These are phyloP conservation scores for Galaxias olidus DNA, from an alignment of 2,797 vertebrate genomes.

Conservation along the genomic window DNA sequence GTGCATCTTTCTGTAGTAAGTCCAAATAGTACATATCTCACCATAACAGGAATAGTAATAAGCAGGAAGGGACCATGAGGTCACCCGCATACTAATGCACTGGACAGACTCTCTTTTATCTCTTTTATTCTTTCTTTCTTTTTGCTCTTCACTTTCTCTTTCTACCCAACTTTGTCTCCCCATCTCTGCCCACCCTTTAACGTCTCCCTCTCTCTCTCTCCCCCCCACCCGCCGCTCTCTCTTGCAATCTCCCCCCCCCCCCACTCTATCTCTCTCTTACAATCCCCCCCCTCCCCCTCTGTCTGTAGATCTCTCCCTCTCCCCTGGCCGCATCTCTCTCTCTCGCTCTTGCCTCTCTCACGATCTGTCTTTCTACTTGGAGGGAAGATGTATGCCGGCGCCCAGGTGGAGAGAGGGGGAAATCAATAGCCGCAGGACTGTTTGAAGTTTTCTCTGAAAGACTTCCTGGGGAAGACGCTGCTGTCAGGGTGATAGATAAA, in stretches of 20 bases:
- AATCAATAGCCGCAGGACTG: constrained; percentile 76
- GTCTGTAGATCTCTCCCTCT: constrained; percentile 26
- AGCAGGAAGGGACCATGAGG: constrained; percentile 66
- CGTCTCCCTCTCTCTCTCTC: constrained; percentile 42
- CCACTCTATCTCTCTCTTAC: constrained; percentile 42
- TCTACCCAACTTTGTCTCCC: constrained; percentile 62
- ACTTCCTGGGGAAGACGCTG: constrained; percentile 79
- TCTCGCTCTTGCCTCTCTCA: constrained; percentile 13
- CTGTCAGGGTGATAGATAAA: constrained; percentile 87
- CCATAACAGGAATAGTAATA: constrained; percentile 56
- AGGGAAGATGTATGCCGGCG: constrained; percentile 77
- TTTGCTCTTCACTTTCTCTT: constrained; percentile 19
- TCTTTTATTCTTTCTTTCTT: constrained; percentile 69
- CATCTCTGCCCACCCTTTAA: constrained; percentile 61
- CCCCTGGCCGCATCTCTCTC: constrained; percentile 28
- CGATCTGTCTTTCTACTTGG: constrained; percentile 35
- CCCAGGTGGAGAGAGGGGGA: constrained; percentile 68
- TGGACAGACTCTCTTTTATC: constrained; percentile 53
- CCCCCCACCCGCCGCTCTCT: constrained; percentile 18
- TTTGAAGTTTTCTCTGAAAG: constrained; percentile 86
- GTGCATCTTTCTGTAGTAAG: too few species aligned
- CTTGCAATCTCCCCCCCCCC: constrained; percentile 31
- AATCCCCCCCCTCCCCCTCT: constrained; percentile 1
- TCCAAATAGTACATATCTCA: constrained; percentile 30
- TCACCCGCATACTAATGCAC: constrained; percentile 74